A percentile compares a stretch with the other conserved stretches of the same genome.
Evolutionary conservation across 2,113 vertebrate genomes (phyloP).

Genomic region (Aegypius monachus): DNA sequence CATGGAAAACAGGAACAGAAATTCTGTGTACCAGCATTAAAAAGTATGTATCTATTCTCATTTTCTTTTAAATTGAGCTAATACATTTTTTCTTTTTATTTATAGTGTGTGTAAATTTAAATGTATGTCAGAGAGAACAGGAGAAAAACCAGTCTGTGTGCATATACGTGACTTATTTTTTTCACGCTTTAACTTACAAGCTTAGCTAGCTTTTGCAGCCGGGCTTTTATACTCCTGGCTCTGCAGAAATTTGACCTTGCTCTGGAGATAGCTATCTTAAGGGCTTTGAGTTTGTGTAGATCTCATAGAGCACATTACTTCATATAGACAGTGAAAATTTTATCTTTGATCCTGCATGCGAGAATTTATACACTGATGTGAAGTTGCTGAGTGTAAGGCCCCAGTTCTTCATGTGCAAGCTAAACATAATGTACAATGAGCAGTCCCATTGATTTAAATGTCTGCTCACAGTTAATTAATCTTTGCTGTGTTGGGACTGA

Average conservation of each 20-base stretch:
- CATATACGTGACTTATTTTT: background rate
- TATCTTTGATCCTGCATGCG: background rate
- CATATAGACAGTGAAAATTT: background rate
- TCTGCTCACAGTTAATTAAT: background rate
- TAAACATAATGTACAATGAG: background rate
- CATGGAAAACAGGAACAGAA: background rate
- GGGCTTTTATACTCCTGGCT: background rate
- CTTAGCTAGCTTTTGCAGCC: background rate
- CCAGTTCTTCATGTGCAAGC: background rate
- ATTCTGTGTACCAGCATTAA: background rate
- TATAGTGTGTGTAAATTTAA: background rate
- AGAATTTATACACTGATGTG: background rate
- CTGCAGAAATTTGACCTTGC: conserved; percentile 40
- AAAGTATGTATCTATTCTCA: background rate
- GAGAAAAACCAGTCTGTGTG: background rate
- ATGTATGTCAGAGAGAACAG: background rate
- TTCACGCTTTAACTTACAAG: background rate
- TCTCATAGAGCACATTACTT: background rate
- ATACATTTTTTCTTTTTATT: background rate
- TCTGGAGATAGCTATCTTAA: background rate
- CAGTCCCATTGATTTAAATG: background rate
- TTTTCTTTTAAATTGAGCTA: background rate
- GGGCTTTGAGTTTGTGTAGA: conserved; percentile 1
- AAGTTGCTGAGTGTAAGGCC: background rate
- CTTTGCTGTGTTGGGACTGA: background rate